A percentile compares a stretch with the other conserved stretches of the same genome.
Evolutionary conservation across 2,797 vertebrate species (phyloP).

Genomic region (Ara ararauna): DNA sequence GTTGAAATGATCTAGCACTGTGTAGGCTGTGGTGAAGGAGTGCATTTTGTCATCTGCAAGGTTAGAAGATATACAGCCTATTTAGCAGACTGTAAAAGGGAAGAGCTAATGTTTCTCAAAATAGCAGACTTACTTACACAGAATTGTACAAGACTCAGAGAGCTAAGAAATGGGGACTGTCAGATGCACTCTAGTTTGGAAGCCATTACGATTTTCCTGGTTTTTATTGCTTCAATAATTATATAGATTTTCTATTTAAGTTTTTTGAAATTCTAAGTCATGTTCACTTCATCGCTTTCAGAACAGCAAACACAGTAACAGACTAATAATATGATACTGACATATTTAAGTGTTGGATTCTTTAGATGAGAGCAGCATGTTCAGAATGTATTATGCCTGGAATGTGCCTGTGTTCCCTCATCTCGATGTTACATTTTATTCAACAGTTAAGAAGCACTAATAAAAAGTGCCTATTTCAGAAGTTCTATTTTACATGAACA

Average conservation of each 20-base stretch:
- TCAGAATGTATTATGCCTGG: background rate
- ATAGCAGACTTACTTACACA: slow-evolving; percentile 9
- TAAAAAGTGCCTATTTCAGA: slow-evolving; percentile 47
- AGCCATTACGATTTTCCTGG: background rate
- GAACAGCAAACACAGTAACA: slow-evolving; percentile 27
- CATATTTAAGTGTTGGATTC: slow-evolving; percentile 13
- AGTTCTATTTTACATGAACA: slow-evolving; percentile 47
- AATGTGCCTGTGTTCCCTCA: background rate
- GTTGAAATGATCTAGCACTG: slow-evolving; percentile 66
- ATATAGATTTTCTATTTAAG: background rate
- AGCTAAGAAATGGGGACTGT: slow-evolving; percentile 22
- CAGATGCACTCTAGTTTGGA: slow-evolving; percentile 5
- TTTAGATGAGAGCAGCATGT: slow-evolving; percentile 5
- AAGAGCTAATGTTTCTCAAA: slow-evolving; percentile 55
- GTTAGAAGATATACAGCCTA: slow-evolving; percentile 57
- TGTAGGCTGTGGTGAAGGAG: slow-evolving; percentile 47
- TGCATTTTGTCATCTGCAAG: slow-evolving; percentile 65
- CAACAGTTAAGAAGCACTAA: slow-evolving; percentile 24
- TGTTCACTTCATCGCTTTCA: background rate
- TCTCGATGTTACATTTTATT: background rate
- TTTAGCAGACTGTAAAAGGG: slow-evolving; percentile 50
- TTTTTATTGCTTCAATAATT: slow-evolving; percentile 18
- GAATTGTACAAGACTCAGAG: slow-evolving; percentile 21
- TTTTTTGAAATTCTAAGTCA: background rate
- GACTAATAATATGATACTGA: slow-evolving; percentile 13